Conservation (phyloP, 2,797 vertebrate genomes). For the Gadopsis marmoratus region DNA sequence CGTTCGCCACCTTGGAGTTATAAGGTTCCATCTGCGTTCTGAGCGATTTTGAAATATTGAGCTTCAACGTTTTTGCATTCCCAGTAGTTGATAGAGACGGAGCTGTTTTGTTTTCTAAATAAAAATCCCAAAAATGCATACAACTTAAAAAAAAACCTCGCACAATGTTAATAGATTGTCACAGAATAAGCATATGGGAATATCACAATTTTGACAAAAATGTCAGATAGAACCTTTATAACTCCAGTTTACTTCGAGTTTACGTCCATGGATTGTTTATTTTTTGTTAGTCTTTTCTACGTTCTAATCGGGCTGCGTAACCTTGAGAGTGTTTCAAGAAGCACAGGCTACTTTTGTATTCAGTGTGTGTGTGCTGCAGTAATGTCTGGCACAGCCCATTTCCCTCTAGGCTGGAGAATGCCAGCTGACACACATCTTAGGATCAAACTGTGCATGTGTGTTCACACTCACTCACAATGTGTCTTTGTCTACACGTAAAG, state of each 20-base stretch:
- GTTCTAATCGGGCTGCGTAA: slow-evolving; percentile 16
- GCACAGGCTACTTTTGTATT: slow-evolving; percentile 34
- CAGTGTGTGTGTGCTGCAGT: slow-evolving; percentile 36
- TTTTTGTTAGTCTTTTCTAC: background rate
- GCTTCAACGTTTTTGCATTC: too few relatives aligned
- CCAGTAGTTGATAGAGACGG: too few relatives aligned
- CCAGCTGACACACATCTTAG: slow-evolving; percentile 64
- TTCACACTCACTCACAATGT: background rate
- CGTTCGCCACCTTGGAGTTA: too few relatives aligned
- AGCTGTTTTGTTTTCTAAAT: too few relatives aligned
- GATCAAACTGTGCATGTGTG: slow-evolving; percentile 47
- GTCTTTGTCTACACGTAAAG: background rate
- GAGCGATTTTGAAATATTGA: too few relatives aligned
- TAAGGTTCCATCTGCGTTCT: too few relatives aligned
- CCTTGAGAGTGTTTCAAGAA: slow-evolving; percentile 24
- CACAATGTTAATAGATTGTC: too few relatives aligned
- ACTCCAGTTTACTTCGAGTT: background rate
- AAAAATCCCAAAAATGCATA: too few relatives aligned
- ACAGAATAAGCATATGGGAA: too few relatives aligned
- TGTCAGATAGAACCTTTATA: too few relatives aligned
- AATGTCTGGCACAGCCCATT: slow-evolving; percentile 74
- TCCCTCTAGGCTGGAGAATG: slow-evolving; percentile 70
- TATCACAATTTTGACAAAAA: too few relatives aligned
- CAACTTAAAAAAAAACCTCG: too few relatives aligned
- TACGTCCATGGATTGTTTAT: slow-evolving; percentile 2